Evolutionary conservation across 2,888 invertebrate genomes (phyloP).

Genomic region (Cephus spinipes): DNA sequence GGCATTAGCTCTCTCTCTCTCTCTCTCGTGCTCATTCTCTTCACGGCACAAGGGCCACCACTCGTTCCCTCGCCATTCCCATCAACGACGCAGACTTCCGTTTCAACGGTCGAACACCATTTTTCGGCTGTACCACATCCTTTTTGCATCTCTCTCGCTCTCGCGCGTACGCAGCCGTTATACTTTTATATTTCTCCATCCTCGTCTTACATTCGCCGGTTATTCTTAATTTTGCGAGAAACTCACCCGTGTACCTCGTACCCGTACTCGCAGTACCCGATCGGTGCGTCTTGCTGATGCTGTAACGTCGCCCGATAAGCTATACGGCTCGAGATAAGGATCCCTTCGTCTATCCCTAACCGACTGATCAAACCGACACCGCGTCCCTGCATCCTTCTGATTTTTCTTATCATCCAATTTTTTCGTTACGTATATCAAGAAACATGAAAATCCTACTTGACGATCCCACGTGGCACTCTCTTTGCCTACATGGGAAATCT

Average conservation of each 20-base stretch:
- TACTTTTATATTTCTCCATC: neutral
- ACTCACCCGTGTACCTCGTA: too few relatives aligned
- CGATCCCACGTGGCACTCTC: too few relatives aligned
- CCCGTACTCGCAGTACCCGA: neutral
- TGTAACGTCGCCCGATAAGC: neutral
- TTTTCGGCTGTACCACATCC: neutral
- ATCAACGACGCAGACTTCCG: neutral
- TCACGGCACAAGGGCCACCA: slow-evolving; percentile 10
- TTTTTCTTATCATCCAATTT: neutral
- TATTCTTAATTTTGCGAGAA: neutral
- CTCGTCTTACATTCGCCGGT: neutral
- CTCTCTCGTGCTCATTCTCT: slow-evolving; percentile 14
- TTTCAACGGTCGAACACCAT: neutral
- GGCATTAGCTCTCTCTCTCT: neutral
- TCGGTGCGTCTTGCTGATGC: neutral
- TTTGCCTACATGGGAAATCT: too few relatives aligned
- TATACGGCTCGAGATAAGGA: neutral
- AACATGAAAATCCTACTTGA: too few relatives aligned
- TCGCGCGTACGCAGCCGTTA: neutral
- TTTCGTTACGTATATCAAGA: too few relatives aligned
- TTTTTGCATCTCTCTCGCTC: slow-evolving; percentile 34
- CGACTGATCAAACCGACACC: neutral
- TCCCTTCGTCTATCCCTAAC: neutral
- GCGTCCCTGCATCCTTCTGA: neutral
- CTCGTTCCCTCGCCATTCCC: neutral